Evolutionary conservation across 2,113 vertebrate genomes (phyloP).

Genomic region (Amia ocellicauda): DNA sequence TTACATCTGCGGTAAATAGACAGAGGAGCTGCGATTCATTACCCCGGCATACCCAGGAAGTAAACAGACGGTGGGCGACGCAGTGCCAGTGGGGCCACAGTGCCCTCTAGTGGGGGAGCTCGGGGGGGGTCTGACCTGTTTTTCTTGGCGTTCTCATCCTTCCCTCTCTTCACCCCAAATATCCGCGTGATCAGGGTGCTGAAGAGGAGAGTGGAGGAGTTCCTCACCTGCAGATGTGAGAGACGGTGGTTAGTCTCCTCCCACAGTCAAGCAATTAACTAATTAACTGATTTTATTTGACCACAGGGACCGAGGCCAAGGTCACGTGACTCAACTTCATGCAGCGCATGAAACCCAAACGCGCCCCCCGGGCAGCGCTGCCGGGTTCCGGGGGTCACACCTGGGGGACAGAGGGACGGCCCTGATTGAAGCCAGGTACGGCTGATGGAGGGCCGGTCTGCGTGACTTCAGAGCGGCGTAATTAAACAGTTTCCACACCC

Average conservation of each 20-base stretch:
- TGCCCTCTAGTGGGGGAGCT: constrained; percentile 15
- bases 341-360: too few species aligned
- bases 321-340: too few species aligned
- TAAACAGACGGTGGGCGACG: neutral
- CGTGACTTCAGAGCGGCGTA: too few species aligned
- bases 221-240: constrained; percentile 75
- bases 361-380: too few species aligned
- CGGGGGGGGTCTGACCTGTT: constrained; percentile 74
- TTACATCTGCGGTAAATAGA: constrained; percentile 29
- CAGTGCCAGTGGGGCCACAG: neutral
- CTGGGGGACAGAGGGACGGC: too few species aligned
- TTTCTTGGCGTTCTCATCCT: constrained; percentile 91
- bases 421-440: too few species aligned
- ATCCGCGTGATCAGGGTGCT: constrained; percentile 94
- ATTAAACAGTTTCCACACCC: too few species aligned
- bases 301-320: too few species aligned
- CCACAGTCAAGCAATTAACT: too few species aligned
- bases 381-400: neutral
- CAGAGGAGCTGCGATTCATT: constrained; percentile 28
- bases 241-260: neutral
- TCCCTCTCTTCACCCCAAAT: constrained; percentile 94
- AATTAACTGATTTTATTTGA: too few species aligned
- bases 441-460: too few species aligned
- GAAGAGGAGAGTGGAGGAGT: constrained; percentile 95
- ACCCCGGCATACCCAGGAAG: neutral